phyloP scores from a whole-genome alignment of 2,888 invertebrate species.

The Lasioglossum figueresi region DNA sequence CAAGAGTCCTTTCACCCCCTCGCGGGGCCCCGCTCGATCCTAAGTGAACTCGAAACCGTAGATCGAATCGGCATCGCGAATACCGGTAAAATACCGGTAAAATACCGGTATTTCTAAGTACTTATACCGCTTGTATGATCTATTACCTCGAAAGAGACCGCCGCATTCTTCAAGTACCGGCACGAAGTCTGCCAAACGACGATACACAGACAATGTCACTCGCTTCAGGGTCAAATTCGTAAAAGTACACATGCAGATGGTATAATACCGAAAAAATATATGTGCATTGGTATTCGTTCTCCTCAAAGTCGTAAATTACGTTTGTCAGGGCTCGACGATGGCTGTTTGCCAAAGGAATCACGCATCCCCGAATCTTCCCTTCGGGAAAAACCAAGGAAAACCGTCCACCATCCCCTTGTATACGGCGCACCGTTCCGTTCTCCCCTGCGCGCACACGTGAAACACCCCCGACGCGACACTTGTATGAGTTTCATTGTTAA shows the following conservation, averaged over 20 bases:
- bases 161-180: no score
- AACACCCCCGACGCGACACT: conserved; percentile 7
- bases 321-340: not conserved
- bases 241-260: no score
- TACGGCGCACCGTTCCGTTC: not conserved
- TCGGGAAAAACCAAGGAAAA: not conserved
- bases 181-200: no score
- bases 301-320: not conserved
- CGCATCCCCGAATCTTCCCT: conserved; percentile 15
- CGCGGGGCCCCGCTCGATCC: conserved; percentile 6
- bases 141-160: no score
- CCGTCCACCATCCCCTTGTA: not conserved
- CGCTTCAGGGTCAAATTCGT: no score
- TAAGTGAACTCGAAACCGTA: conserved; percentile 32
- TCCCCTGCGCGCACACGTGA: not conserved
- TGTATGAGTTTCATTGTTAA: conserved; percentile 6
- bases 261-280: not conserved
- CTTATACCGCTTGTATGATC: no score
- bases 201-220: no score
- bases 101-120: not conserved
- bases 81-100: not conserved
- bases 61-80: not conserved
- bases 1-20: conserved; percentile 63
- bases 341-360: conserved; percentile 42
- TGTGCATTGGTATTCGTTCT: not conserved